Percentiles rank a stretch among this genome's conserved stretches.
These are phyloP conservation scores for Sakesphorus luctuosus DNA, from an alignment of 2,113 vertebrate species.

Conservation along the genomic window DNA sequence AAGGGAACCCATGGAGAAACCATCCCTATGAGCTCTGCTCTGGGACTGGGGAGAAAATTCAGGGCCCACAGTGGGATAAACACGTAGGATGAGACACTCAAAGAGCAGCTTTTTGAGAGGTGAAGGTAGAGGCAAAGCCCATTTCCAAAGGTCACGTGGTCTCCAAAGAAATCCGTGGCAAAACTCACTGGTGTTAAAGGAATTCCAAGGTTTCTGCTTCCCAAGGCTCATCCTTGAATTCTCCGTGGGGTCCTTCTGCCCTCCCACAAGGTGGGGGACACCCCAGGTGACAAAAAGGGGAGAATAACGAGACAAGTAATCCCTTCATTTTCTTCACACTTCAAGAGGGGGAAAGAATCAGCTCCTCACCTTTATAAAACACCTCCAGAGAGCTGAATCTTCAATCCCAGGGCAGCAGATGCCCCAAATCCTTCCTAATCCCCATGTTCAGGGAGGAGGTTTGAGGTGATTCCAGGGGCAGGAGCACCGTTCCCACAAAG, in stretches of 20 bases:
- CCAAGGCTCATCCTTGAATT: neutral
- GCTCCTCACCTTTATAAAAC: neutral
- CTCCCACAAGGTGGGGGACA: neutral
- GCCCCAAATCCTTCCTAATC: neutral
- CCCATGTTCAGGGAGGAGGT: neutral
- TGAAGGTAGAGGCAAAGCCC: neutral
- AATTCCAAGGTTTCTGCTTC: neutral
- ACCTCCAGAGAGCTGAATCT: neutral
- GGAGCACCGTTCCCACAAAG: neutral
- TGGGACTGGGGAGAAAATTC: neutral
- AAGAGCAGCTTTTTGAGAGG: neutral
- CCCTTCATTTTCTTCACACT: neutral
- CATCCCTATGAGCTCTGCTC: fast-evolving
- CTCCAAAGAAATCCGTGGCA: neutral
- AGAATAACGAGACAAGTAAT: neutral
- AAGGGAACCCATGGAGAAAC: neutral
- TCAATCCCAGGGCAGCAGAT: neutral
- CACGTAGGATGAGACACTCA: neutral
- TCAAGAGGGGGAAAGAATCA: neutral
- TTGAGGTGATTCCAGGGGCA: neutral
- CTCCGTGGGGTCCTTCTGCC: neutral
- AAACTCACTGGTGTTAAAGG: neutral
- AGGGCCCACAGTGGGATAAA: fast-evolving
- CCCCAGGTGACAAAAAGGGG: neutral
- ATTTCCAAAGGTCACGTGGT: neutral